Percentiles rank a stretch among this genome's conserved stretches.
Conservation (phyloP, 2,797 vertebrate species). For the Orientallactaga sibirica region DNA sequence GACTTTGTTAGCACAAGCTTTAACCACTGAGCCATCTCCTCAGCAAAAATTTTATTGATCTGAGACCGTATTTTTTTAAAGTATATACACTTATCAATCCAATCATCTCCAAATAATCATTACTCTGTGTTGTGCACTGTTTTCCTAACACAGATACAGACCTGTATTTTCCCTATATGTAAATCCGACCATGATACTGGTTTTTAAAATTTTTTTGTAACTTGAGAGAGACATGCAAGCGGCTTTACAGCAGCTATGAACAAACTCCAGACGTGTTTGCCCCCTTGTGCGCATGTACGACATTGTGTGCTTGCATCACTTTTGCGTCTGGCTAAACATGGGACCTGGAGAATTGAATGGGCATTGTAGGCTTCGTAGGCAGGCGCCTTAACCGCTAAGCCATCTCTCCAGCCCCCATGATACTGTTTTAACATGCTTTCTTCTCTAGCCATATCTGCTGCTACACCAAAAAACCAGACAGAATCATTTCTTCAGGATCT, state of each 20-base stretch:
- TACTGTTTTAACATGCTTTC: conserved; percentile 33
- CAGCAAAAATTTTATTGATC: neutral
- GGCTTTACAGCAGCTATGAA: no score
- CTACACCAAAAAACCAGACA: conserved; percentile 6
- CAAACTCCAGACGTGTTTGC: no score
- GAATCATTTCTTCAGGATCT: conserved; percentile 5
- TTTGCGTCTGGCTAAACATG: no score
- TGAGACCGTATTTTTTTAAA: no score
- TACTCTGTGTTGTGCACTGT: neutral
- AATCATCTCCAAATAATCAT: conserved; percentile 29
- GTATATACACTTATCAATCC: neutral
- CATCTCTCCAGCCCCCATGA: neutral
- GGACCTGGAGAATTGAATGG: no score
- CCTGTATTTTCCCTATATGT: neutral
- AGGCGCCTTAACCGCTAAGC: no score
- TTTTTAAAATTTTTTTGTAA: neutral
- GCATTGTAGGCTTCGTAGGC: no score
- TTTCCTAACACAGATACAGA: neutral
- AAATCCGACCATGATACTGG: neutral
- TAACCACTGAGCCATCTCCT: no score
- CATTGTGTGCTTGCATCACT: no score
- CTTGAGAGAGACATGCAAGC: no score
- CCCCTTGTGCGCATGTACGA: no score
- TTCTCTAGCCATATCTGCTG: neutral
- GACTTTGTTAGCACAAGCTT: no score